Evolutionary conservation across 1,140 invertebrate genomes (phyloP).

Genomic region (Pygmarrhopalites habei): DNA sequence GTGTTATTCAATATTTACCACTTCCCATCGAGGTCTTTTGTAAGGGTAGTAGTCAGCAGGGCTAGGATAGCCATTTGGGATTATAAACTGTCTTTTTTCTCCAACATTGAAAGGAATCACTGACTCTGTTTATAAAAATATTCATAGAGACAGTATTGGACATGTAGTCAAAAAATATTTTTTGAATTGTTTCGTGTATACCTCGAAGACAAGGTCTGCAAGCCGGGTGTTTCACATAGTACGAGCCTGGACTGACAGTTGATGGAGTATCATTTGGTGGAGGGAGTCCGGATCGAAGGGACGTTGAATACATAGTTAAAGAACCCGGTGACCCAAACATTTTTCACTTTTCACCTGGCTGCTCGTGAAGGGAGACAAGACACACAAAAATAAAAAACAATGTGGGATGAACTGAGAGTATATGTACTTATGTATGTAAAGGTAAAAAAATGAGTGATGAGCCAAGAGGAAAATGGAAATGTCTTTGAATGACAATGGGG

Average conservation of each 20-base stretch:
- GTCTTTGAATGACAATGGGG: no score
- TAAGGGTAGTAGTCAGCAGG: slow-evolving; percentile 20
- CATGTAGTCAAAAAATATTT: not conserved
- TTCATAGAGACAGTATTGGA: not conserved
- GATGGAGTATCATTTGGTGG: slow-evolving; percentile 11
- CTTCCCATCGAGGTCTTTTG: slow-evolving; percentile 14
- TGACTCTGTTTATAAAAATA: slow-evolving; percentile 15
- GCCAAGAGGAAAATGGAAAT: no score
- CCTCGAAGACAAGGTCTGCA: slow-evolving; percentile 5
- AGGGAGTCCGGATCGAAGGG: slow-evolving; percentile 3
- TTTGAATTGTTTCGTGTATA: not conserved
- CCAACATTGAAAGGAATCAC: slow-evolving; percentile 25
- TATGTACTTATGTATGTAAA: no score
- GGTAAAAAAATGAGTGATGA: no score
- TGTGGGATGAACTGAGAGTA: no score
- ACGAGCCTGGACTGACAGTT: slow-evolving; percentile 18
- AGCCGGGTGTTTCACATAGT: slow-evolving; percentile 10
- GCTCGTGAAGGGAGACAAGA: no score
- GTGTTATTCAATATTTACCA: slow-evolving; percentile 16
- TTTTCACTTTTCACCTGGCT: no score
- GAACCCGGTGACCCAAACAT: slow-evolving; percentile 29
- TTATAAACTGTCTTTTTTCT: not conserved
- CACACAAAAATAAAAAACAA: no score
- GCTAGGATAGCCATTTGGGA: slow-evolving; percentile 16
- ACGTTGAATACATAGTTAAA: slow-evolving; percentile 26